Evolutionary conservation across 2,113 vertebrate genomes (phyloP).

Genomic region (Xenopus tropicalis): DNA sequence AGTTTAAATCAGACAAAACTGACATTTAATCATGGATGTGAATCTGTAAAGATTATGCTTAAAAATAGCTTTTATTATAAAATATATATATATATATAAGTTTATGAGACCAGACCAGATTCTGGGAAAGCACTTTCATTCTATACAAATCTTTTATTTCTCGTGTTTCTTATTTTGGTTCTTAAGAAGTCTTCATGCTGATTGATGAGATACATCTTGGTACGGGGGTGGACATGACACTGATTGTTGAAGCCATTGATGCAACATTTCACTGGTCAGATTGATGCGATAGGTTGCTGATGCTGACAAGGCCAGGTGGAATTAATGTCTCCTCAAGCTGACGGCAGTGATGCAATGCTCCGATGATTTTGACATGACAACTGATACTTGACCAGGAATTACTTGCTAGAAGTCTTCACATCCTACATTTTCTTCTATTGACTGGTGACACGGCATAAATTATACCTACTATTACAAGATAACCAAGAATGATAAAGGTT

Average conservation of each 20-base stretch:
- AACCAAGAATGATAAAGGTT: conserved; percentile 18
- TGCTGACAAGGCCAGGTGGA: conserved; percentile 27
- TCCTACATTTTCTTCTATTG: conserved; percentile 22
- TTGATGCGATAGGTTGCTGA: conserved; percentile 29
- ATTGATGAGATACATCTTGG: conserved; percentile 38
- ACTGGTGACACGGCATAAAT: conserved; percentile 33
- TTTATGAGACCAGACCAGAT: not conserved
- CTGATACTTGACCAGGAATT: conserved; percentile 31
- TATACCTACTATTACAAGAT: conserved; percentile 18
- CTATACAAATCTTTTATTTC: conserved; percentile 4
- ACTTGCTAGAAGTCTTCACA: conserved; percentile 8
- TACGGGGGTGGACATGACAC: conserved; percentile 20
- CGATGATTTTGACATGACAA: conserved; percentile 36
- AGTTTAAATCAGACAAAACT: too few relatives aligned
- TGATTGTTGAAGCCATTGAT: conserved; percentile 39
- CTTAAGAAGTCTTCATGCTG: conserved; percentile 19
- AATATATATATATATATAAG: not conserved
- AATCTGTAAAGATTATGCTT: not conserved
- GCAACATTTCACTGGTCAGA: conserved; percentile 36
- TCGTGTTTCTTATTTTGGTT: conserved; percentile 19
- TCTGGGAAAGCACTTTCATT: not conserved
- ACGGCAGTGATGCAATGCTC: conserved; percentile 21
- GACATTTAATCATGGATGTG: too few relatives aligned
- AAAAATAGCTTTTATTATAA: not conserved
- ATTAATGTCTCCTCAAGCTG: conserved; percentile 31